Conservation (phyloP, 1,140 invertebrate genomes). For the Camponotus vicinus region DNA sequence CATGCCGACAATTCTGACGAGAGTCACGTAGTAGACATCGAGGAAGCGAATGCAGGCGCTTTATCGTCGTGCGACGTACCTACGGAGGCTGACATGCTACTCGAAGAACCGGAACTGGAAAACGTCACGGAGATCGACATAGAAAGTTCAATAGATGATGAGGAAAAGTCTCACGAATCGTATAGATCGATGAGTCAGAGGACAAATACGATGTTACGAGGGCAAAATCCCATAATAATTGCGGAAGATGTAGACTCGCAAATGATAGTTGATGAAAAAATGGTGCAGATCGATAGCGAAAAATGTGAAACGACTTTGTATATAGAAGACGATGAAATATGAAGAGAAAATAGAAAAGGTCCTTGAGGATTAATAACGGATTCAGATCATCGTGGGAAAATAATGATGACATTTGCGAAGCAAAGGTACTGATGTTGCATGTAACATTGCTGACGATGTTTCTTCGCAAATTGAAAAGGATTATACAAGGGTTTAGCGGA, state of each 20-base stretch:
- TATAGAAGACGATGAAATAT: constrained; percentile 62
- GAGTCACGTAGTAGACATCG: constrained; percentile 77
- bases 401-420: constrained; percentile 3
- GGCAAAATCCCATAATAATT: constrained; percentile 9
- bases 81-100: constrained; percentile 77
- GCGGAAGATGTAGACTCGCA: neutral
- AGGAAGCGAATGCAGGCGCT: constrained; percentile 65
- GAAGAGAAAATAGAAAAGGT: neutral
- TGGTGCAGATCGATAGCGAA: neutral
- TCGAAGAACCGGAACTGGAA: constrained; percentile 83
- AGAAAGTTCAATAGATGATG: constrained; percentile 63
- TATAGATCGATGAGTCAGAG: neutral
- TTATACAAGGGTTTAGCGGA: neutral
- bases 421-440: neutral
- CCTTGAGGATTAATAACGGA: neutral
- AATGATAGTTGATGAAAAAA: constrained; percentile 20
- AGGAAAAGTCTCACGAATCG: neutral
- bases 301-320: constrained; percentile 49
- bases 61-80: constrained; percentile 73
- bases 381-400: neutral
- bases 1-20: constrained; percentile 78
- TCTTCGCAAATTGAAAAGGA: neutral
- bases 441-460: constrained; percentile 6
- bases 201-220: neutral
- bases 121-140: constrained; percentile 76